These are phyloP conservation scores for Cisticola juncidis DNA, from an alignment of 2,113 vertebrate genomes.

Conservation along the genomic window DNA sequence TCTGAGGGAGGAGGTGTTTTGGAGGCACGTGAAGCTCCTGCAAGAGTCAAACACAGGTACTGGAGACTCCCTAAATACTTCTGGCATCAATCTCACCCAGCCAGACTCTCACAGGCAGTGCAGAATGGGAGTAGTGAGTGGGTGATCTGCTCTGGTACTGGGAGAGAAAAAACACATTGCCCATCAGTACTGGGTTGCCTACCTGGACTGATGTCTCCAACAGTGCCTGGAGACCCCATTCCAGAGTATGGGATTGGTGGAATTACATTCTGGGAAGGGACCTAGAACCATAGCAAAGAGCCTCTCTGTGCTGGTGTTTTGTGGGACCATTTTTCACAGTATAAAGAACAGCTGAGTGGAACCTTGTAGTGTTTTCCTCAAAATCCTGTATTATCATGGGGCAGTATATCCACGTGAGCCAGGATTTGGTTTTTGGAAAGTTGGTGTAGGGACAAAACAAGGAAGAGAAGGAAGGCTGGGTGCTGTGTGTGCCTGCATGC, in stretches of 20 bases:
- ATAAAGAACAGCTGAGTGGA: background rate
- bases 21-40: background rate
- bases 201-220: background rate
- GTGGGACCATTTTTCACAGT: background rate
- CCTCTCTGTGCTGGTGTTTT: background rate
- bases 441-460: rapidly evolving
- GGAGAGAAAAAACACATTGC: background rate
- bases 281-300: background rate
- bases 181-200: background rate
- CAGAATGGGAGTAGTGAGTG: rapidly evolving
- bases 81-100: background rate
- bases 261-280: background rate
- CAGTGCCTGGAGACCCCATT: background rate
- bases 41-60: background rate
- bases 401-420: rapidly evolving
- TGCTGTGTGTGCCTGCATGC: background rate
- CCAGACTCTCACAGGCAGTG: background rate
- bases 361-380: background rate
- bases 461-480: background rate
- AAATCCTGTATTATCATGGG: rapidly evolving
- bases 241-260: background rate
- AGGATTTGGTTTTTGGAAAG: background rate
- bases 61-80: background rate
- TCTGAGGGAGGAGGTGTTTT: background rate
- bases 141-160: background rate